A percentile compares a stretch with the other conserved stretches of the same genome.
phyloP scores from a whole-genome alignment of 2,113 vertebrate genomes.

The Trematomus loennbergii region DNA sequence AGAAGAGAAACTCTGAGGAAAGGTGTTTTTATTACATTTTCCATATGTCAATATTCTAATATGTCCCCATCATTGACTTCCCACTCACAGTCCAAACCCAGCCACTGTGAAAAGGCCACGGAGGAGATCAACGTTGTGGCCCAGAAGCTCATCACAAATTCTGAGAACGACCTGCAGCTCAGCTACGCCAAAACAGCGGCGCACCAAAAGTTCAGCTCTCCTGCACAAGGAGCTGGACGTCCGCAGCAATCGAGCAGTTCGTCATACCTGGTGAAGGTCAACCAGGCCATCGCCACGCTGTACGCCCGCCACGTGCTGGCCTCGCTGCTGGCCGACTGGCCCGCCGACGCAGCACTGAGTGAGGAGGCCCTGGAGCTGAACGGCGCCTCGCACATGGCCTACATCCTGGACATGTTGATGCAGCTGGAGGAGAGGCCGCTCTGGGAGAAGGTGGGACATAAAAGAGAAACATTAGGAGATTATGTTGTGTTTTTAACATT shows the following conservation, averaged over 20 bases:
- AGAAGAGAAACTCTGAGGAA: background rate
- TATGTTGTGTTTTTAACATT: background rate
- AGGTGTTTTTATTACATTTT: background rate
- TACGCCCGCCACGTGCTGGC: constrained; percentile 96
- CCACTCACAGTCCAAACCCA: constrained; percentile 88
- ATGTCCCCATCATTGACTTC: background rate
- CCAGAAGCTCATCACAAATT: constrained; percentile 97
- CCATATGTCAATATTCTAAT: background rate
- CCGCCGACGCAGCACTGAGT: constrained; percentile 85
- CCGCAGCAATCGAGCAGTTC: constrained; percentile 90
- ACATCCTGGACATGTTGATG: constrained; percentile 98
- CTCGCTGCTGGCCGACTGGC: constrained; percentile 93
- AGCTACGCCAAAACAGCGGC: constrained; percentile 96
- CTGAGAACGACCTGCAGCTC: constrained; percentile 94
- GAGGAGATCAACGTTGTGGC: constrained; percentile 91
- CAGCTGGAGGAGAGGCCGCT: constrained; percentile 95
- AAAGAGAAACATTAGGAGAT: background rate
- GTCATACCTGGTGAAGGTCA: constrained; percentile 94
- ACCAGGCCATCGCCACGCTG: constrained; percentile 94
- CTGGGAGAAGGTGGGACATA: constrained; percentile 92
- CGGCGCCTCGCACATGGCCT: constrained; percentile 96
- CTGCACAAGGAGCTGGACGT: constrained; percentile 96
- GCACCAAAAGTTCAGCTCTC: constrained; percentile 93
- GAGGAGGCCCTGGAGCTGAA: constrained; percentile 94
- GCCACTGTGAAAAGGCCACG: constrained; percentile 89